Conservation (phyloP, 2,797 vertebrate species). For the Paedocypris micromegethes region DNA sequence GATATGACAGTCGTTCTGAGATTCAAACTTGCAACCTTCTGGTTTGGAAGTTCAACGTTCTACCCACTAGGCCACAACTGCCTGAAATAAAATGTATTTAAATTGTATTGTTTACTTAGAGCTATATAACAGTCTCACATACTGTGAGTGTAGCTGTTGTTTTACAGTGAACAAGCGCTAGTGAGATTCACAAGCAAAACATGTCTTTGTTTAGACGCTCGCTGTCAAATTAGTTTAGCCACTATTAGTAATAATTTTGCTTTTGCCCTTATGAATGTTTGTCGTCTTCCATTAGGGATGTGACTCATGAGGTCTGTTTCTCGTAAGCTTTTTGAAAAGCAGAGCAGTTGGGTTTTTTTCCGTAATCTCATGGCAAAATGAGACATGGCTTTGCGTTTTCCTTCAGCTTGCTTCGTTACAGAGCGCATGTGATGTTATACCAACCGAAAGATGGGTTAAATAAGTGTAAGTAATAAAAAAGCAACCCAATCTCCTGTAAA, state of each 20-base stretch:
- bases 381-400: conserved; percentile 16
- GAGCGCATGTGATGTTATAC: background rate
- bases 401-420: background rate
- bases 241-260: conserved; percentile 32
- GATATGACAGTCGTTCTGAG: too few relatives aligned
- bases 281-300: conserved; percentile 17
- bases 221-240: conserved; percentile 1
- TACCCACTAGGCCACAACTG: too few relatives aligned
- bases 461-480: conserved; percentile 20
- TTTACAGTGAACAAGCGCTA: too few relatives aligned
- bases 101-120: too few relatives aligned
- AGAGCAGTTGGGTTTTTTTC: background rate
- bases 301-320: conserved; percentile 8
- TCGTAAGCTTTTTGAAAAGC: background rate
- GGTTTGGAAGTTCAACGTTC: too few relatives aligned
- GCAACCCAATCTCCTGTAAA: conserved; percentile 24
- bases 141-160: too few relatives aligned
- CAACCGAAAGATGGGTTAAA: conserved; percentile 3
- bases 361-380: conserved; percentile 13
- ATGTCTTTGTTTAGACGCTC: background rate
- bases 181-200: too few relatives aligned
- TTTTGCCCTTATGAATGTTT: conserved; percentile 32
- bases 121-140: too few relatives aligned
- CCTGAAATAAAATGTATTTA: too few relatives aligned
- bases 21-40: too few relatives aligned